Conservation (phyloP, 2,113 vertebrate genomes). For the Pholis gunnellus region DNA sequence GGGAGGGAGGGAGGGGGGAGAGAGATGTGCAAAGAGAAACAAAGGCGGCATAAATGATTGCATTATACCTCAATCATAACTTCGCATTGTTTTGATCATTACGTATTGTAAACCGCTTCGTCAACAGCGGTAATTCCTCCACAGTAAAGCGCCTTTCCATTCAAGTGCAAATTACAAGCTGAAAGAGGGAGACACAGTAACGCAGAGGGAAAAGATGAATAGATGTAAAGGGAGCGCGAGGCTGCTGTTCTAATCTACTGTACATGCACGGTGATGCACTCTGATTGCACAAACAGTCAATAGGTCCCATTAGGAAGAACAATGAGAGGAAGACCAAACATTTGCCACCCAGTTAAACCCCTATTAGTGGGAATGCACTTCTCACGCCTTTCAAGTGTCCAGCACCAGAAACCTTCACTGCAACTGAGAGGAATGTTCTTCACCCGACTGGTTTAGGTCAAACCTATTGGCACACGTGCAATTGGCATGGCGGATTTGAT, state of each 20-base stretch:
- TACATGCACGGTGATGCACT: slow-evolving; percentile 72
- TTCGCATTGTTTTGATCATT: slow-evolving; percentile 76
- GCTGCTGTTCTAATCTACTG: slow-evolving; percentile 83
- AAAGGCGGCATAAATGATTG: slow-evolving; percentile 74
- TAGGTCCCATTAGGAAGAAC: slow-evolving; percentile 76
- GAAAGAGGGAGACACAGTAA: slow-evolving; percentile 21
- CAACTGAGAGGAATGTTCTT: neutral
- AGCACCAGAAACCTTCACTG: neutral
- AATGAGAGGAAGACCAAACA: slow-evolving; percentile 64
- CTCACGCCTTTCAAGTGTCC: slow-evolving; percentile 31
- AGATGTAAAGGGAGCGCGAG: slow-evolving; percentile 38
- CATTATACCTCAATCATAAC: slow-evolving; percentile 77
- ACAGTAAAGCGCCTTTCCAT: slow-evolving; percentile 42
- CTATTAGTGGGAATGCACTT: slow-evolving; percentile 55
- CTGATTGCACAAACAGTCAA: slow-evolving; percentile 78
- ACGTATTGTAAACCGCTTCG: slow-evolving; percentile 71
- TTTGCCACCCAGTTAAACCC: slow-evolving; percentile 68
- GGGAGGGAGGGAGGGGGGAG: neutral
- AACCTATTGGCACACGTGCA: slow-evolving; percentile 2
- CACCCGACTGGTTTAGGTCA: neutral
- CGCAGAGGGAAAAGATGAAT: slow-evolving; percentile 33
- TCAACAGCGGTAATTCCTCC: slow-evolving; percentile 69
- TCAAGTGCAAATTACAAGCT: slow-evolving; percentile 53
- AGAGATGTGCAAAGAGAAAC: slow-evolving; percentile 62
- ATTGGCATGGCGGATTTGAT: neutral